Conservation (phyloP, 2,888 invertebrate genomes). For the Nymphalis c-album region DNA sequence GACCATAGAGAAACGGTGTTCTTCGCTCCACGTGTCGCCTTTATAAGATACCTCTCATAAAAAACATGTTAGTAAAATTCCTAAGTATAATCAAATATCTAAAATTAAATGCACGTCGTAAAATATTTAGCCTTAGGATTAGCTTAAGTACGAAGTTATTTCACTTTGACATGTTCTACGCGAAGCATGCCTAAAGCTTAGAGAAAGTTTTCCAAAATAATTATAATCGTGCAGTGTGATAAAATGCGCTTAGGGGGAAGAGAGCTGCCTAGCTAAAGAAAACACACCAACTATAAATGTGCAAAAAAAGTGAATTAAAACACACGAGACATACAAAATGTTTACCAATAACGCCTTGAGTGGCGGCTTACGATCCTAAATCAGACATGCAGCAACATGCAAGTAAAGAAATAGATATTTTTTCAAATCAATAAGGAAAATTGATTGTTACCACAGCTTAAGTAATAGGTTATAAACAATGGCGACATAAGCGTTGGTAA, state of each 20-base stretch:
- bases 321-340: constrained; percentile 68
- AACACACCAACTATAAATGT: constrained; percentile 78
- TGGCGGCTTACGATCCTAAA: constrained; percentile 78
- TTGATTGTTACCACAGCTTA: constrained; percentile 66
- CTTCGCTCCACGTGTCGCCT: not conserved
- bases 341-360: constrained; percentile 78
- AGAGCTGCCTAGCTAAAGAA: constrained; percentile 80
- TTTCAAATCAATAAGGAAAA: constrained; percentile 52
- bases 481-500: constrained; percentile 56
- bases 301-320: constrained; percentile 78
- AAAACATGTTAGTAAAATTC: constrained; percentile 18
- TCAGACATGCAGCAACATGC: constrained; percentile 80
- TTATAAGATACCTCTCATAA: constrained; percentile 9
- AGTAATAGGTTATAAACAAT: constrained; percentile 27
- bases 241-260: constrained; percentile 78
- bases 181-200: constrained; percentile 79
- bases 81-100: constrained; percentile 24
- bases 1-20: not conserved
- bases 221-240: constrained; percentile 80
- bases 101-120: constrained; percentile 34
- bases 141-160: constrained; percentile 37
- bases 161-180: constrained; percentile 69
- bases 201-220: constrained; percentile 77
- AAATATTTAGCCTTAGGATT: constrained; percentile 43
- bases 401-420: constrained; percentile 71